These are phyloP conservation scores for Pseudocheirus occidentalis DNA, from an alignment of 2,797 vertebrate species.

Conservation along the genomic window DNA sequence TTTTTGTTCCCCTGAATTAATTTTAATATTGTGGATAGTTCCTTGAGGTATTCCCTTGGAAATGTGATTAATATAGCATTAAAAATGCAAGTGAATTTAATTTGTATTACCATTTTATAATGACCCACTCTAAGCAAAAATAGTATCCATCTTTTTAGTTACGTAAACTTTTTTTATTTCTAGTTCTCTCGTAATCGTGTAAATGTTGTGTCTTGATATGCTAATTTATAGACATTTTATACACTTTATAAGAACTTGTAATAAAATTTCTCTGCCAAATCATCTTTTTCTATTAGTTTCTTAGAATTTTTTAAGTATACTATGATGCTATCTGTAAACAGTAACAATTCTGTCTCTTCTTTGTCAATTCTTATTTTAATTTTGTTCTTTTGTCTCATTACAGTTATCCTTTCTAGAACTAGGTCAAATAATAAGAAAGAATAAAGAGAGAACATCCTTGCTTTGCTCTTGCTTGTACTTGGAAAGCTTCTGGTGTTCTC, in stretches of 20 bases:
- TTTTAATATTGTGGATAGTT: not conserved
- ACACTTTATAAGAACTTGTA: not conserved
- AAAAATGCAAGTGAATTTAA: not conserved
- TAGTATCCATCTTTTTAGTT: not conserved
- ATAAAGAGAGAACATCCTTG: not conserved
- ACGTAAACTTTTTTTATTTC: not conserved
- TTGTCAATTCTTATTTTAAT: not conserved
- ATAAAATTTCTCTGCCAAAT: not conserved
- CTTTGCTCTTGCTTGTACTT: not conserved
- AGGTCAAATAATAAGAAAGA: not conserved
- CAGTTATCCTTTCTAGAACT: not conserved
- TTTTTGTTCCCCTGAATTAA: not conserved
- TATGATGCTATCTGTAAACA: not conserved
- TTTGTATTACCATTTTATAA: not conserved
- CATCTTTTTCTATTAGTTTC: not conserved
- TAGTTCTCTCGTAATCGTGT: not conserved
- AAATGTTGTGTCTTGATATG: not conserved
- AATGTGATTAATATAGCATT: not conserved
- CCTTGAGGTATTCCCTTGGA: not conserved
- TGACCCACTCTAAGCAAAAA: not conserved
- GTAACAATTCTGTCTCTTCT: not conserved
- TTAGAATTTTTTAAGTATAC: not conserved
- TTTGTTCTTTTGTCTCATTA: not conserved
- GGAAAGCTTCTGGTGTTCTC: not conserved
- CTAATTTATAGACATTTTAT: not conserved